Evolutionary conservation across 2,888 invertebrate genomes (phyloP), one percentile per base, ranked within the genome.

Genomic region (Dusona sp.): DNA sequence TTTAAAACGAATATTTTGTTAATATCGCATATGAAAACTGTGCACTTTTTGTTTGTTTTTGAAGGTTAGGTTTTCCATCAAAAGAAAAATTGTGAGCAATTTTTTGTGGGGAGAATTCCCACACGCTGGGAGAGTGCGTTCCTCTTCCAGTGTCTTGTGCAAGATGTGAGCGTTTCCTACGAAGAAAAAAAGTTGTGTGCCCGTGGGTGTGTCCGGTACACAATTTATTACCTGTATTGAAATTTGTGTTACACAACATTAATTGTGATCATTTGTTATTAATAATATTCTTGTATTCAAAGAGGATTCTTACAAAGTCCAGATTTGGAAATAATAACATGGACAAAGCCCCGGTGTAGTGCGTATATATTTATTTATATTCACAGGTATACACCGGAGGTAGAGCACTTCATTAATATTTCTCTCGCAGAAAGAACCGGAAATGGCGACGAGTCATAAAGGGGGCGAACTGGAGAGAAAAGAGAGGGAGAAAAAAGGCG

Each of bases 391-490:
- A 42, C 54, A 25, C 22, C 45, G 36, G 45, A 64, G 82, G 22
- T 51, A 42, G 75, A 73, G 79, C 51, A 84, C 74, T 82, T 81
- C 81, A 86, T 86, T 86, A 86, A 86, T 86, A 86, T 86, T 86
- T 84, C 86, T 29, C 78, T 84, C 86, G 82, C 84, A 79, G 64
- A 86, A 82, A 82, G 70, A 79, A 51, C 81, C 86, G 86, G 86
- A 86, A 86, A 81, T 86, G 86, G 79, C 81, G 84, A 82, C 67
- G 80, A 81, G 85, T 79, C 61, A 79, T 74, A 74, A 81, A 79
- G 79, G 36, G 79, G 84, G 61, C 80, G 73, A 72, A 67, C 45
- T 48, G 48, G 51, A 67, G 73, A 11, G 57, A 70, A 38, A 38
- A 38, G 25, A 68, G 68, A 57, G 45, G 25, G 29, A 16, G 29